Conservation (phyloP, 1,140 invertebrate species). For the Drosophila varians region DNA sequence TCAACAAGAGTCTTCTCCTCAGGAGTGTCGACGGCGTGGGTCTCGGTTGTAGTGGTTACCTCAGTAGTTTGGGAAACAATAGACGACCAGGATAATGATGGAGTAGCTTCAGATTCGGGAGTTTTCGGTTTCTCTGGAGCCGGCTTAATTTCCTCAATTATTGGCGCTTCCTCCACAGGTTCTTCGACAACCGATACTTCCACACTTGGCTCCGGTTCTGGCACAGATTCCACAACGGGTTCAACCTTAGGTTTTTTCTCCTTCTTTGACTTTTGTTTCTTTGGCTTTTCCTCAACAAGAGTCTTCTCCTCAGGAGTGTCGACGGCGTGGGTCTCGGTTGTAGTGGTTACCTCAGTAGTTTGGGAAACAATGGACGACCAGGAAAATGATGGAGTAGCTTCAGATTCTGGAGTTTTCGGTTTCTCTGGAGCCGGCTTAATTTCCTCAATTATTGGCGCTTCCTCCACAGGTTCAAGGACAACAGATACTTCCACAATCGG, state of each 20-base stretch:
- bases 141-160: neutral
- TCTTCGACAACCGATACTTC: slow-evolving; percentile 1
- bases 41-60: neutral
- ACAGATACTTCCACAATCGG: neutral
- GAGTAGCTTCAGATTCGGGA: neutral
- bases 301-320: neutral
- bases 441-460: neutral
- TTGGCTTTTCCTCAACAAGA: neutral
- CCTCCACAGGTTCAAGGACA: neutral
- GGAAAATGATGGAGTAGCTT: slow-evolving; percentile 7
- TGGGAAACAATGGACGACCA: slow-evolving; percentile 37
- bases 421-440: neutral
- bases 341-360: neutral
- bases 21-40: neutral
- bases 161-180: neutral
- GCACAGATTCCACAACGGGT: neutral
- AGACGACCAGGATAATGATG: slow-evolving; percentile 18
- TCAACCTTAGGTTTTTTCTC: slow-evolving; percentile 30
- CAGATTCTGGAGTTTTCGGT: neutral
- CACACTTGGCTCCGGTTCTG: neutral
- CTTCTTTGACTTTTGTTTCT: slow-evolving; percentile 38
- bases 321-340: neutral
- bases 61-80: slow-evolving; percentile 39
- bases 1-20: neutral
- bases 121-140: no score